Base-by-base conservation (phyloP, 2,797 vertebrate species). In the Tenualosa ilisha region DNA sequence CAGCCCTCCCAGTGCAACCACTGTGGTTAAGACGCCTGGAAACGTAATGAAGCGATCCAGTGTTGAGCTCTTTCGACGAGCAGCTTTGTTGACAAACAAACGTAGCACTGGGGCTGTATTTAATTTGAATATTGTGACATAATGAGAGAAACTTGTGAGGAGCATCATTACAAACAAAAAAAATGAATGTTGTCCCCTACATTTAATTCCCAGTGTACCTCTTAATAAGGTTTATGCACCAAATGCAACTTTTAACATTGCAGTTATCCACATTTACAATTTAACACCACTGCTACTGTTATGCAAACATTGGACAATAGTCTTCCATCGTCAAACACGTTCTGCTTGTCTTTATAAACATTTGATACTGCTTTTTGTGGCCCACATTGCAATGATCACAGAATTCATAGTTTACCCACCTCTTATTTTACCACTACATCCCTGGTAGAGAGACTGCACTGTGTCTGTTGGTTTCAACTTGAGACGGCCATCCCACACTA, bases 401-500 rank as follows among this genome's bases (percentile, higher is more conserved):
- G 46, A 7, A 46, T 46, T 46, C 46, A 4, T 4, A 46, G 46
- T 46, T 46, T 46, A 46, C 7, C 46, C 46, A 46, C 46, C 46
- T 46, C 46, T 4, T 46, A 46, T 31, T 31, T 31, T 1, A 31
- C 31, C 31, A 31, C 31, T 31, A 31, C 31, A 31, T 31, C 0
- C 31, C 1, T 31, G 6, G 22, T 24, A 24, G 59, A 63, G 59
- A 24, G 72, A 20, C 17, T 46, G 17, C 40, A 43, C 22, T 40
- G 15, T 17, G 37, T 79, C 1, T 46, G 40, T 79, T 20, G 37
- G 37, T 46, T 79, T 6, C 89, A 95, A 95, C 96, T 95, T 95
- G 92, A 92, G 96, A 95, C 95, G 96, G 96, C 96, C 97, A 96
- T 96, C 96, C 95, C 94, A 95, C 91, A 94, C 95, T 93, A 97